Conservation (phyloP, 2,888 invertebrate species). For the Pelosia muscerda region DNA sequence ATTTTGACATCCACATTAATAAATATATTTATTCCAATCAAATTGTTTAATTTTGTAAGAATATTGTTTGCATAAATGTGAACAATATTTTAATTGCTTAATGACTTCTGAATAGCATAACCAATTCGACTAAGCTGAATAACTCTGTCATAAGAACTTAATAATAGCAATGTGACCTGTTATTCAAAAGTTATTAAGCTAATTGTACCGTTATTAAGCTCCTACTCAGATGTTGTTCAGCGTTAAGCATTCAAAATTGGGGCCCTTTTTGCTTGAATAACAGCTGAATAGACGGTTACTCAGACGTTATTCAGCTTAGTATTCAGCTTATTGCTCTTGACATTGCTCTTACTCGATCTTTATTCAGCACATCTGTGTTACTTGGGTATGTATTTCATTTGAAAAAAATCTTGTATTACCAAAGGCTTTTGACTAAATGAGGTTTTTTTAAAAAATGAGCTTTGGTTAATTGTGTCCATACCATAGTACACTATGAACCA, state of each 20-base stretch:
- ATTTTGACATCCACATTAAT: slow-evolving; percentile 7
- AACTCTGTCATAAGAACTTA: slow-evolving; percentile 1
- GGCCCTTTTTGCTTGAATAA: slow-evolving; percentile 8
- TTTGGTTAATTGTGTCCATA: slow-evolving; percentile 23
- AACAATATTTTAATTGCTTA: slow-evolving; percentile 2
- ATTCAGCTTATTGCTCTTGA: slow-evolving; percentile 2
- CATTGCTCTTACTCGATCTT: slow-evolving; percentile 3
- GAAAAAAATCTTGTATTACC: too few species aligned
- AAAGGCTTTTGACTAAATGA: slow-evolving; percentile 1
- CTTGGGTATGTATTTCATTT: background rate
- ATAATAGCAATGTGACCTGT: slow-evolving; percentile 1
- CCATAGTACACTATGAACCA: slow-evolving; percentile 14
- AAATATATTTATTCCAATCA: slow-evolving; percentile 9
- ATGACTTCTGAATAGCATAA: slow-evolving; percentile 8
- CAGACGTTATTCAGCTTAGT: slow-evolving; percentile 6
- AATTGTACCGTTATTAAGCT: slow-evolving; percentile 6
- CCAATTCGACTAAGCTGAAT: slow-evolving; percentile 10
- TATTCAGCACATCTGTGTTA: slow-evolving; percentile 5
- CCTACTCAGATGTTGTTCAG: slow-evolving; percentile 2
- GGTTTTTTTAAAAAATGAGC: slow-evolving; percentile 7
- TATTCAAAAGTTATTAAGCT: slow-evolving; percentile 7
- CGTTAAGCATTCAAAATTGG: slow-evolving; percentile 9
- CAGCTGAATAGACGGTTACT: slow-evolving; percentile 6
- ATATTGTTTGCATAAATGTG: slow-evolving; percentile 8
- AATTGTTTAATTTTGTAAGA: slow-evolving; percentile 8